Base-by-base conservation (phyloP, 2,888 invertebrate species). In the Scotopteryx bipunctaria region DNA sequence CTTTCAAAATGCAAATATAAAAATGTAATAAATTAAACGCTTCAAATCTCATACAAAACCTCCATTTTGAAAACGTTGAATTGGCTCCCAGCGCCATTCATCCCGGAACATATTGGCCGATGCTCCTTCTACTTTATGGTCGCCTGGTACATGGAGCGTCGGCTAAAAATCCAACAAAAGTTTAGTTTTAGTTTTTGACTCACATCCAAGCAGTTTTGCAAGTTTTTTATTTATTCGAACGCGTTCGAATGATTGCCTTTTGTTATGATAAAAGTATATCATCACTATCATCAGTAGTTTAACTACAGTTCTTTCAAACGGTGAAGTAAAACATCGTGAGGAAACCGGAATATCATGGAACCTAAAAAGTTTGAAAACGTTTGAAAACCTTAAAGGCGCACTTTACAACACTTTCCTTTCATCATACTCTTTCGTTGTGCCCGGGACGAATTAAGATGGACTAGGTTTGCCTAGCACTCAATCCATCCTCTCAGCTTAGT, bases 171-270 rank as follows among this genome's bases (percentile, higher is more conserved):
- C 41, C 36, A 42, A 52, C 29, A 33, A 32, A 41, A 52, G 41
- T 29, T 46, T 41, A 52, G 41, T 29, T 46, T 41, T 42, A 42
- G 45, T 46, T 52, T 52, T 52, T 45, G 52, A 52, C 41, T 36
- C 42, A 17, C 15, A 25, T 42, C 36, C 41, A 52, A 52, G 32
- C 27, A 40, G 32, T 25, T 40, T 23, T 6, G 21, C 36, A 21
- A n/a, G 31, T 38, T 46, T 46, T 23, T 15, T 11, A 27, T 38
- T 40, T 36, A 36, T 45, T 45, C n/a, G n/a, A n/a, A n/a, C n/a
- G n/a, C n/a, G n/a, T n/a, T n/a, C n/a, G n/a, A n/a, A n/a, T 19
- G 27, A 29, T 5, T 42, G 23, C 21, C 15, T 15, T 31, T 42
- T 27, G 5, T 6, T 41, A 21, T 15, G 0, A 8, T 6, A 14